Evolutionary conservation across 2,113 vertebrate species (phyloP), one percentile per base, ranked within the genome.

Genomic region (Cinclus mexicanus): DNA sequence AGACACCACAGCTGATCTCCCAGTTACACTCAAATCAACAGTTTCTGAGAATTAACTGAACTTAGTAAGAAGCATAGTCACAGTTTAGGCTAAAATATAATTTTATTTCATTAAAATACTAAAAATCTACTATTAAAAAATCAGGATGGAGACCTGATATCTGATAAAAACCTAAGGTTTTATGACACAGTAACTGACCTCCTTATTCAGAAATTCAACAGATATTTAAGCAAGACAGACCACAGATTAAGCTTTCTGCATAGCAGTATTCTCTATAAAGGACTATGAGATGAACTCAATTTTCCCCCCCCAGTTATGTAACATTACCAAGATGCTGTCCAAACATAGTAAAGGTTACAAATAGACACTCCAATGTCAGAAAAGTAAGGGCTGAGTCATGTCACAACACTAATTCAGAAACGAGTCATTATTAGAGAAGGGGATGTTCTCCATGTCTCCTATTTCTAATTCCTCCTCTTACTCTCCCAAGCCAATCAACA

Each of bases 221-320:
- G 28, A 72, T 86, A 50, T 11, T 64, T 49, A 56, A 49, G 18
- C 50, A 83, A 59, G 21, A 20, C 4, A 61, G 59, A 74, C 3
- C 23, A 83, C 4, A 80, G 19, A 78, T 15, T 15, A 76, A 89
- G 42, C 18, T 65, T 68, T 80, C 57, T 57, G 31, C 31, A 53
- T 4, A 80, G 26, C 4, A 12, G 16, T 56, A 31, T 59, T 70
- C n/a, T n/a, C 12, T 28, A 5, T 9, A 49, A 60, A 80, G 10
- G 23, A 35, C 24, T 49, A 0, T 2, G 56, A 42, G 17, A 75
- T 25, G 39, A 63, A 68, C 7, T 33, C 14, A 3, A 7, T 12
- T 39, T 5, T 0, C 5, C 12, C 5, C 5, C 11, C 8, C 5
- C 12, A 46, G 2, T 44, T 80, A 49, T 15, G 6, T 23, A 72